phyloP scores from a whole-genome alignment of 2,888 invertebrate genomes.

The Temnothorax ravouxi region DNA sequence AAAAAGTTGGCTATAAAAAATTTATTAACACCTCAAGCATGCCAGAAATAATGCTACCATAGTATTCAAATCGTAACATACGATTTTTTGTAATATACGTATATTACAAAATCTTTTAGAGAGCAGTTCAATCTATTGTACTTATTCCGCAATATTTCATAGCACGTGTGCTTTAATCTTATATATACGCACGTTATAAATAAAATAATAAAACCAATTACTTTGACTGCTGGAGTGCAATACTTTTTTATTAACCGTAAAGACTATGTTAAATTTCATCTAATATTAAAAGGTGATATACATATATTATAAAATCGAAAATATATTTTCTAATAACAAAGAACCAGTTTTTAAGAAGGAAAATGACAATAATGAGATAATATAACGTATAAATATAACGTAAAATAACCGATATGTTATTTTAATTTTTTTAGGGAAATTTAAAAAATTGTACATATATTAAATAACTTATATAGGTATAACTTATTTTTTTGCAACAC shows the following conservation, averaged over 20 bases:
- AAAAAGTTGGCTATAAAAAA: not conserved
- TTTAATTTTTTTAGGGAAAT: too few relatives aligned
- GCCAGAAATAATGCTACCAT: not conserved
- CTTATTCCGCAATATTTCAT: not conserved
- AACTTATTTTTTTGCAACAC: too few relatives aligned
- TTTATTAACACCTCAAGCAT: not conserved
- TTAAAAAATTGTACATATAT: too few relatives aligned
- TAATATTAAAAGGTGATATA: not conserved
- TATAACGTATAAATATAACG: too few relatives aligned
- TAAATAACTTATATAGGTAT: too few relatives aligned
- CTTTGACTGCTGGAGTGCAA: not conserved
- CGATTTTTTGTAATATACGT: too few relatives aligned
- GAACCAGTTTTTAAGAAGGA: not conserved
- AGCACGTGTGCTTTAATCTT: constrained; percentile 21
- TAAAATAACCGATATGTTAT: too few relatives aligned
- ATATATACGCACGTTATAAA: not conserved
- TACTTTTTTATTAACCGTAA: not conserved
- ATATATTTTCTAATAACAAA: not conserved
- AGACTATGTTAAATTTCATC: not conserved
- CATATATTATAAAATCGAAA: not conserved
- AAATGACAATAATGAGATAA: too few relatives aligned
- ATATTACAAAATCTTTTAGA: constrained; percentile 18
- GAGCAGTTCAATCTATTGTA: not conserved
- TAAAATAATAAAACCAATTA: not conserved
- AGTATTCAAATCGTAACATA: constrained; percentile 28